Base-by-base conservation (phyloP, 2,113 vertebrate genomes). In the Pomatorhinus ruficollis region DNA sequence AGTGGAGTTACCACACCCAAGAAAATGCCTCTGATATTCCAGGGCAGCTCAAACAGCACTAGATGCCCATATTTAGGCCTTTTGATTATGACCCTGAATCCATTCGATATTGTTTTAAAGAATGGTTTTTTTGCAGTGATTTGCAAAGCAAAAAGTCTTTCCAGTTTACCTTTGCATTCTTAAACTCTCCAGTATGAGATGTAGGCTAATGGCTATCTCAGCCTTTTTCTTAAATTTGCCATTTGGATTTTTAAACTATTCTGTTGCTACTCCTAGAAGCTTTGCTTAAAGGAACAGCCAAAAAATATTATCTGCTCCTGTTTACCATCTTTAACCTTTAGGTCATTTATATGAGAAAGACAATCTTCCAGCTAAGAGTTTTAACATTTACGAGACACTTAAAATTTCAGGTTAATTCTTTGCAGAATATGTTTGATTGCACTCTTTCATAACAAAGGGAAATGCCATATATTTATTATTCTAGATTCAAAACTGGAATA, bases 1-100 rank as follows among this genome's bases (percentile, higher is more conserved):
- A 1, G 8, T 10, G 15, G 19, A 63, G 14, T 13, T n/a, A 40
- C 8, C 13, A 13, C 2, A 10, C 7, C 4, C 24, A 12, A 14
- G 33, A 57, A 50, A 33, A 87, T 33, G 20, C 4, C 19, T 37
- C 33, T 72, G 23, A 30, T 39, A 54, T 21, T 64, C 20, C 39
- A 72, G 33, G 7, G 11, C 25, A 35, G 47, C 35, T 69, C 18
- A 15, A 45, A 30, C 6, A 17, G 19, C 28, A 28, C 10, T 18
- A 21, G 49, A 23, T 64, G 5, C 15, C 4, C 56, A 15, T 25
- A 50, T 57, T 76, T 69, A 47, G 3, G 15, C 5, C 2, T 54
- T 15, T 81, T 12, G 21, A 0, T 92, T 72, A 50, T 13, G 15
- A 28, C 1, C 6, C 17, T 68, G 33, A 76, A 75, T 68, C 20